phyloP scores from a whole-genome alignment of 2,797 vertebrate genomes.

The Neosalanx taihuensis region DNA sequence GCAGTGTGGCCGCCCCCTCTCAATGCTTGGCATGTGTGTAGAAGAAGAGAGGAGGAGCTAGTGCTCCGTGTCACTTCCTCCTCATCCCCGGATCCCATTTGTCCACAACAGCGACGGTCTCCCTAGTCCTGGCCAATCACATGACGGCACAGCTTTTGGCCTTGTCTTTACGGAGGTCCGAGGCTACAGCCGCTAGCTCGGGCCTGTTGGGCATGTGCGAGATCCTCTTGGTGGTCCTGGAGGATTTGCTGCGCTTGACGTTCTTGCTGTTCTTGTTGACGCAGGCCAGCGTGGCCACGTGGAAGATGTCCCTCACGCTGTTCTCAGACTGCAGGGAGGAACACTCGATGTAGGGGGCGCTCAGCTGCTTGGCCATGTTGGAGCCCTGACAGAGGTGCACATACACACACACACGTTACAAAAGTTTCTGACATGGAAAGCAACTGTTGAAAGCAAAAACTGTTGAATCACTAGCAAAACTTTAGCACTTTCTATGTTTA shows the following conservation, averaged over 20 bases:
- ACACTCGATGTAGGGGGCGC: constrained; percentile 88
- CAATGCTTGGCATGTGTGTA: constrained; percentile 16
- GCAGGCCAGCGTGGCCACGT: constrained; percentile 87
- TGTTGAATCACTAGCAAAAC: constrained; percentile 35
- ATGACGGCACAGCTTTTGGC: constrained; percentile 87
- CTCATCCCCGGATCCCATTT: constrained; percentile 64
- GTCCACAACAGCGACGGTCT: constrained; percentile 70
- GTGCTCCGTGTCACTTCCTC: background rate
- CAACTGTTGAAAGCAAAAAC: constrained; percentile 39
- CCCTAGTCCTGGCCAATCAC: constrained; percentile 63
- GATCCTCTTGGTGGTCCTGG: constrained; percentile 82
- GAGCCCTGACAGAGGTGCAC: constrained; percentile 71
- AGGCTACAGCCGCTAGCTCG: constrained; percentile 80
- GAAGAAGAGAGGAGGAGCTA: background rate
- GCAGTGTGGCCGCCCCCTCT: constrained; percentile 42
- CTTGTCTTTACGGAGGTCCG: constrained; percentile 88
- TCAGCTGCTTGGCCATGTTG: constrained; percentile 88
- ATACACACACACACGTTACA: background rate
- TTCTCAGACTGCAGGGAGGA: constrained; percentile 89
- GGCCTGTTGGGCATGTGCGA: constrained; percentile 86
- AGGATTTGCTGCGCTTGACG: constrained; percentile 83
- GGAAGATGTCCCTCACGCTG: constrained; percentile 92
- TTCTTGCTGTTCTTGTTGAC: constrained; percentile 87
- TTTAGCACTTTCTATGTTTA: background rate
- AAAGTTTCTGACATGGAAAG: too few relatives aligned